phyloP scores from a whole-genome alignment of 2,113 vertebrate genomes.

The Erinaceus europaeus region DNA sequence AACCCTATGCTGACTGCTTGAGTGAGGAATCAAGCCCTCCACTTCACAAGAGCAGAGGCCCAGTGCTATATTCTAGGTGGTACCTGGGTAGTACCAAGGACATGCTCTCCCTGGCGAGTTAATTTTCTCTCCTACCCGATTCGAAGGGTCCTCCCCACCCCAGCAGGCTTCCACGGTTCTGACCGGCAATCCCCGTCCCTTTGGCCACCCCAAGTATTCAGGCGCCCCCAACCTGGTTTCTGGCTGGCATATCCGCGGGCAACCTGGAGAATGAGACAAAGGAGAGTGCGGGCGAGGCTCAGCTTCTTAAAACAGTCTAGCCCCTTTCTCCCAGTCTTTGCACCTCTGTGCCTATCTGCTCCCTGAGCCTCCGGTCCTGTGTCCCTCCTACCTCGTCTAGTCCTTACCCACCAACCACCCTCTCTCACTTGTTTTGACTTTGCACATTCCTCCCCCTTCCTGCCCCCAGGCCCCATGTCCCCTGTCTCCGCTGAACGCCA shows the following conservation, averaged over 20 bases:
- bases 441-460: neutral
- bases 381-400: conserved; percentile 71
- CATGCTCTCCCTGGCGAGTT: neutral
- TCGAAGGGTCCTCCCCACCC: neutral
- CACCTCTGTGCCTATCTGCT: neutral
- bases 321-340: neutral
- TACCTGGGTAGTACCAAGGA: neutral
- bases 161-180: neutral
- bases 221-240: conserved; percentile 79
- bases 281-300: neutral
- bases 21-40: neutral
- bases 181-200: neutral
- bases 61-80: no score
- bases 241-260: conserved; percentile 83
- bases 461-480: neutral
- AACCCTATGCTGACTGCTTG: neutral
- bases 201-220: neutral
- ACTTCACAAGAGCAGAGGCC: neutral
- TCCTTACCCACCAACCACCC: no score
- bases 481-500: no score
- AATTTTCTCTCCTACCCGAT: no score
- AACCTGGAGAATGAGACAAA: conserved; percentile 64
- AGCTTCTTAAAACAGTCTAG: neutral
- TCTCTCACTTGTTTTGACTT: neutral
- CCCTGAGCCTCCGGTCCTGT: neutral